Conservation (phyloP, 2,113 vertebrate genomes). For the Callipepla californica region DNA sequence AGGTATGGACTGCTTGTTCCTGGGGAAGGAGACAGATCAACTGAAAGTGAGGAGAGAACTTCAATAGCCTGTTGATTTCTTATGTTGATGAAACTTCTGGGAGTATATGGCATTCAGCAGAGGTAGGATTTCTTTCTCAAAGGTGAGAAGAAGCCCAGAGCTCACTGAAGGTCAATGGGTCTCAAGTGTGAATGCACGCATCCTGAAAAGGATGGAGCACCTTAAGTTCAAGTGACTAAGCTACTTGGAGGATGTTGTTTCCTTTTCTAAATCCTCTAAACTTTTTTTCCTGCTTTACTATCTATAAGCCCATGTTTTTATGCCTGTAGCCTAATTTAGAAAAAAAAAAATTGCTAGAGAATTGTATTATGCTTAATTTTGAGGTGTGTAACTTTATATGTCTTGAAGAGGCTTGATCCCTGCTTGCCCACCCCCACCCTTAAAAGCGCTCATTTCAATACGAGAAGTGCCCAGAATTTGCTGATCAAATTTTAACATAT, state of each 20-base stretch:
- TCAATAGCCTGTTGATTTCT: background rate
- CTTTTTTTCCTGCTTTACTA: background rate
- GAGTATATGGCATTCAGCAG: background rate
- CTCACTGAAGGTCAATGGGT: background rate
- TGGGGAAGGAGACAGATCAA: background rate
- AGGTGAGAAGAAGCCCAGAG: background rate
- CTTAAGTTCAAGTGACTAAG: background rate
- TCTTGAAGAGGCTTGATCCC: background rate
- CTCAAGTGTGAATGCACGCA: background rate
- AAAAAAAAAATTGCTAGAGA: background rate
- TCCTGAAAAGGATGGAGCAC: background rate
- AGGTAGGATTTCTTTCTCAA: background rate
- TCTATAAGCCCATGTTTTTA: background rate
- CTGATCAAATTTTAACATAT: background rate
- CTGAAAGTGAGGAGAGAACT: background rate
- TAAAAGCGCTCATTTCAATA: background rate
- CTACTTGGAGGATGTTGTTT: background rate
- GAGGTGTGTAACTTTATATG: background rate
- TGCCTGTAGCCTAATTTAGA: background rate
- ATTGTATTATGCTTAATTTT: background rate
- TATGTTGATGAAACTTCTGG: background rate
- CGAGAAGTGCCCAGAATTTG: background rate
- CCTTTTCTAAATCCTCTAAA: background rate
- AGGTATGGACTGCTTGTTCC: background rate
- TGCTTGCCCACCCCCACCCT: background rate